Evolutionary conservation across 2,888 invertebrate species (phyloP).

Genomic region (Oscheius sp.): DNA sequence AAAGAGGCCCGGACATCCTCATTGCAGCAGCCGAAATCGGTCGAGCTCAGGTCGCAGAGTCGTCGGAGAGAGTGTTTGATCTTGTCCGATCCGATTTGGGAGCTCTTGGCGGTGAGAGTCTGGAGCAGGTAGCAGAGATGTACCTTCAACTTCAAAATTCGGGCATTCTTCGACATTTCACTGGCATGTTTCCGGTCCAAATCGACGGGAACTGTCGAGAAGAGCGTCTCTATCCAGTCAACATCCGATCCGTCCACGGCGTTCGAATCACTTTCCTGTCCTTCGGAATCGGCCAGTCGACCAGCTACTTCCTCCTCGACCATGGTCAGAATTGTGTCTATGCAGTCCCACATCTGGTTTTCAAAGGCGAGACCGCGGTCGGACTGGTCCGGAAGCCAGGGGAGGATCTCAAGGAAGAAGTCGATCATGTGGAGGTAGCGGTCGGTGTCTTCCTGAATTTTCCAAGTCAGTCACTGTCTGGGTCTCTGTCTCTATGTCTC

Average conservation of each 20-base stretch:
- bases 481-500: not conserved
- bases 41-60: conserved; percentile 16
- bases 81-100: not conserved
- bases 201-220: conserved; percentile 19
- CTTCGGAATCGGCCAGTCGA: not conserved
- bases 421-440: conserved; percentile 9
- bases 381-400: not conserved
- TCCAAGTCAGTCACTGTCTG: not conserved
- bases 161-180: not conserved
- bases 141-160: conserved; percentile 3
- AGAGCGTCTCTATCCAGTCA: conserved; percentile 20
- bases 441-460: conserved; percentile 9
- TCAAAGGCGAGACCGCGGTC: not conserved
- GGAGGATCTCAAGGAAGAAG: conserved; percentile 8
- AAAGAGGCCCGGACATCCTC: conserved; percentile 1
- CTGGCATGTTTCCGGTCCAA: conserved; percentile 23
- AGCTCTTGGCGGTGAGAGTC: not conserved
- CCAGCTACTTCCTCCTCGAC: conserved; percentile 11
- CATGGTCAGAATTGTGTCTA: conserved; percentile 8
- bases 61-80: conserved; percentile 1
- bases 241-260: not conserved
- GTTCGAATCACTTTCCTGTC: not conserved
- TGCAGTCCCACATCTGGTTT: conserved; percentile 12
- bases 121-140: conserved; percentile 1
- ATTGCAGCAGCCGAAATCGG: not conserved